These are phyloP conservation scores for Imbricaverruca yamaguchii DNA, from an alignment of 2,888 invertebrate species.

Conservation along the genomic window DNA sequence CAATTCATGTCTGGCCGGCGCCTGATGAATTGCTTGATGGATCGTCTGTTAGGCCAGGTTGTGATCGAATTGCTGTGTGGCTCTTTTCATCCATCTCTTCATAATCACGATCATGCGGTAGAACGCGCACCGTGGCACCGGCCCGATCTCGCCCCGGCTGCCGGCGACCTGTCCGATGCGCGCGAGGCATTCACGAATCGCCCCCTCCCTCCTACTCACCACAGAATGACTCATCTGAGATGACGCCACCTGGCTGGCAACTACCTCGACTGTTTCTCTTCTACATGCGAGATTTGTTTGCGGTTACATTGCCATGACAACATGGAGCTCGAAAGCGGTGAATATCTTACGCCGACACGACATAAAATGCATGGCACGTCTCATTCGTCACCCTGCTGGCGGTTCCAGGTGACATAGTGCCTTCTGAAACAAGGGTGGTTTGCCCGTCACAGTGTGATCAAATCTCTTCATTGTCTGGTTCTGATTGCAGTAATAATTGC, in stretches of 20 bases:
- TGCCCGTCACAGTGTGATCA: background rate
- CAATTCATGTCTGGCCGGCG: background rate
- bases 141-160: background rate
- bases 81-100: background rate
- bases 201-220: no score
- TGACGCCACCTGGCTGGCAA: no score
- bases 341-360: background rate
- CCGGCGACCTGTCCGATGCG: background rate
- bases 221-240: no score
- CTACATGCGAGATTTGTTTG: no score
- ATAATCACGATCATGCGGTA: background rate
- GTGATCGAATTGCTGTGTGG: background rate
- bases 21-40: background rate
- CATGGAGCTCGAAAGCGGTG: background rate
- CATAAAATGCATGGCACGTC: background rate
- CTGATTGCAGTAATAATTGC: constrained; percentile 7
- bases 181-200: no score
- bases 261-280: no score
- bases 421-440: background rate
- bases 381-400: background rate
- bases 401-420: background rate
- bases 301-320: no score
- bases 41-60: background rate
- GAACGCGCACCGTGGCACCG: background rate
- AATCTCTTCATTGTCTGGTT: constrained; percentile 1